phyloP scores from a whole-genome alignment of 64 coral and sea anemone genomes.

The Stichodactyla mertensii region DNA sequence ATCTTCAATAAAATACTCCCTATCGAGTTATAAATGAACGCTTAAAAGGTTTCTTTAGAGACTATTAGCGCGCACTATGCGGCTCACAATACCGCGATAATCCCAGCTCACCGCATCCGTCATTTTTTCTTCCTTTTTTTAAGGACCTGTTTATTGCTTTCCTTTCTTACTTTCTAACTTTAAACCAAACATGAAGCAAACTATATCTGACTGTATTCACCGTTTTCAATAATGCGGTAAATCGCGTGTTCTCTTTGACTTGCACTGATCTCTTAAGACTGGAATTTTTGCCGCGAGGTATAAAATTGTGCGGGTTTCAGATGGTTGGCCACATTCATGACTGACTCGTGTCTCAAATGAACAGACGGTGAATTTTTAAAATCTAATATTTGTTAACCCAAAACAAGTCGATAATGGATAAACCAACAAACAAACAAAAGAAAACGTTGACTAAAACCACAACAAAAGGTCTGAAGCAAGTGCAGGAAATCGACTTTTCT shows the following conservation, averaged over 20 bases:
- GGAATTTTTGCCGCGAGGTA: constrained; percentile 2
- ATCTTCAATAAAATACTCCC: background rate
- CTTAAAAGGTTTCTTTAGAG: background rate
- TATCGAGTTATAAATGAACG: background rate
- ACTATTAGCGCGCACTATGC: background rate
- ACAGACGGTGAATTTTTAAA: background rate
- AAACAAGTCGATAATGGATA: background rate
- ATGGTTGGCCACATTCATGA: background rate
- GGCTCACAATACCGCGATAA: background rate
- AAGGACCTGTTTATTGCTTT: background rate
- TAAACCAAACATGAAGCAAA: background rate
- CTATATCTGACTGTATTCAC: background rate
- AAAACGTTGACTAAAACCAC: background rate
- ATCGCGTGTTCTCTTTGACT: constrained; percentile 13
- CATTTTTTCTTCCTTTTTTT: background rate
- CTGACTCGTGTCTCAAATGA: background rate
- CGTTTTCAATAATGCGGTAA: background rate
- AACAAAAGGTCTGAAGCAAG: background rate
- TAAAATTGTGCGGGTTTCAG: background rate
- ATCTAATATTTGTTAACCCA: background rate
- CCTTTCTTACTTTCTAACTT: background rate
- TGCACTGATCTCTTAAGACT: background rate
- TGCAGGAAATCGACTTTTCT: background rate
- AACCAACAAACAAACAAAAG: background rate
- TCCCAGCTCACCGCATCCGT: background rate